These are phyloP conservation scores for Tupaia chinensis DNA, from an alignment of 2,113 vertebrate genomes.

Conservation along the genomic window DNA sequence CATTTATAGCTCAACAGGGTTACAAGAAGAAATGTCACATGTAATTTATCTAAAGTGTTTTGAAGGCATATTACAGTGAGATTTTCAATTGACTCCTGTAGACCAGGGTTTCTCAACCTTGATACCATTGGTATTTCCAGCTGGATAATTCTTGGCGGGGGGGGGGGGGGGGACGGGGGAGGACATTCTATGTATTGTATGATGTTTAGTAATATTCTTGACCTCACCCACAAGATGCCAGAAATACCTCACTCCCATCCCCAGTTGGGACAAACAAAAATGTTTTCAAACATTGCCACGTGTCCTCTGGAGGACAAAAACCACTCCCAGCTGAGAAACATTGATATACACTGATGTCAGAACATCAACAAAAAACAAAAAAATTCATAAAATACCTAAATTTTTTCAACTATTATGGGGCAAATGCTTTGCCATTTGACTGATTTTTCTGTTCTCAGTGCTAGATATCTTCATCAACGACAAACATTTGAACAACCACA, in stretches of 20 bases:
- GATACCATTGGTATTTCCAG: neutral
- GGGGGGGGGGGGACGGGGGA: no score
- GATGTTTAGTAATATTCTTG: neutral
- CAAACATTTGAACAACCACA: neutral
- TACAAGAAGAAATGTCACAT: neutral
- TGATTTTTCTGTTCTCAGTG: constrained; percentile 39
- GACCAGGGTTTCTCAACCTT: neutral
- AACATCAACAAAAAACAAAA: constrained; percentile 39
- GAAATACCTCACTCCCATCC: neutral
- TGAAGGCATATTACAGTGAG: neutral
- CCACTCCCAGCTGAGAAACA: neutral
- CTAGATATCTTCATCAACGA: neutral
- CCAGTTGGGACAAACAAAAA: neutral
- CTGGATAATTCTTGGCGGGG: neutral
- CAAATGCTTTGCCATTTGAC: neutral
- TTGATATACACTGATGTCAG: neutral
- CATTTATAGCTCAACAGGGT: neutral
- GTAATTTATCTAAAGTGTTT: neutral
- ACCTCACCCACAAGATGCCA: neutral
- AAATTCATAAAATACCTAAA: neutral
- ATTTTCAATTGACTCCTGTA: neutral
- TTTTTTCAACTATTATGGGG: neutral
- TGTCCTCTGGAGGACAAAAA: neutral
- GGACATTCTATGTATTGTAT: neutral
- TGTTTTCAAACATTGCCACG: neutral